phyloP scores from a whole-genome alignment of 2,888 invertebrate species.

The Ochropleura leucogaster region DNA sequence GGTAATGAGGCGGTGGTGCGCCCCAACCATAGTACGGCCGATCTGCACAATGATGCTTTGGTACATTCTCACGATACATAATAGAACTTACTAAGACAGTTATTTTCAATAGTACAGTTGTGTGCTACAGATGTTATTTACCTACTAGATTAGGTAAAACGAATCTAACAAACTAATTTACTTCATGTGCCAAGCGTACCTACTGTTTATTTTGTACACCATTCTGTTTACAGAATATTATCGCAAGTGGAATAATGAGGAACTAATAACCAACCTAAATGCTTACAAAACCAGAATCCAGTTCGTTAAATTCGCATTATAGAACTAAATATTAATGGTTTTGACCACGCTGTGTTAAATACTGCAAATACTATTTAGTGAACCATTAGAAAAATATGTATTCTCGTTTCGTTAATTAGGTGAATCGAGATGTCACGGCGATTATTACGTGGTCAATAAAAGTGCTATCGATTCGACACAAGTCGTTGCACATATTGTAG shows the following conservation, averaged over 20 bases:
- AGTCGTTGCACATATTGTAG: slow-evolving; percentile 15
- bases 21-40: slow-evolving; percentile 85
- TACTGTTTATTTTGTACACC: too few relatives aligned
- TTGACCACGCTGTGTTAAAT: slow-evolving; percentile 6
- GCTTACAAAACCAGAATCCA: not conserved
- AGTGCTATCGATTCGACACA: slow-evolving; percentile 25
- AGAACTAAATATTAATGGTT: not conserved
- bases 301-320: not conserved
- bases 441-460: slow-evolving; percentile 30
- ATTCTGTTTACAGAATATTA: too few relatives aligned
- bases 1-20: slow-evolving; percentile 68
- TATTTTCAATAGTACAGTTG: not conserved
- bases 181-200: too few relatives aligned
- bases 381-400: slow-evolving; percentile 8
- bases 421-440: slow-evolving; percentile 9
- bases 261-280: not conserved
- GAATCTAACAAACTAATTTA: too few relatives aligned
- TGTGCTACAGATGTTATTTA: not conserved
- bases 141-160: not conserved
- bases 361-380: slow-evolving; percentile 4
- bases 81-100: not conserved
- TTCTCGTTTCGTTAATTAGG: not conserved
- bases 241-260: not conserved
- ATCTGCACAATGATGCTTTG: slow-evolving; percentile 75
- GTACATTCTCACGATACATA: slow-evolving; percentile 32